Conservation (phyloP, 2,888 invertebrate species). For the Furcula furcula region DNA sequence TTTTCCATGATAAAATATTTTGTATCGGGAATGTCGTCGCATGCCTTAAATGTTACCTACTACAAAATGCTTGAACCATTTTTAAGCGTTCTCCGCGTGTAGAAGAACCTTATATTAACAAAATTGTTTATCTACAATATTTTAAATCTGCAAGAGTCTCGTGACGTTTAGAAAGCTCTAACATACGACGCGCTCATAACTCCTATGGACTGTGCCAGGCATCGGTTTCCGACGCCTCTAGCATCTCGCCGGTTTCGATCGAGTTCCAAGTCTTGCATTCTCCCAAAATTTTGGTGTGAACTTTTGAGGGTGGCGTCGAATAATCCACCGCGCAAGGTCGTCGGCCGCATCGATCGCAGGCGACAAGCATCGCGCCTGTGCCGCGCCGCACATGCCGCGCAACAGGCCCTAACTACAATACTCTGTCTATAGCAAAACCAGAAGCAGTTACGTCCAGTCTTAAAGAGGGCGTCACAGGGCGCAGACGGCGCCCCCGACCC, state of each 20-base stretch:
- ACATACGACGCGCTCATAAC: background rate
- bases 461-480: conserved; percentile 59
- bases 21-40: too few species aligned
- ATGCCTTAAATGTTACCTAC: too few species aligned
- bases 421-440: conserved; percentile 50
- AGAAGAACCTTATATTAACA: too few species aligned
- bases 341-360: conserved; percentile 61
- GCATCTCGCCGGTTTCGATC: conserved; percentile 8
- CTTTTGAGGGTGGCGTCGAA: conserved; percentile 9
- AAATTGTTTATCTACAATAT: too few species aligned
- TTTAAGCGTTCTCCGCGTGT: too few species aligned
- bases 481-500: conserved; percentile 56
- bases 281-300: conserved; percentile 20
- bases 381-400: conserved; percentile 41
- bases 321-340: conserved; percentile 57
- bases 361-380: conserved; percentile 47
- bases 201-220: background rate
- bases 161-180: background rate
- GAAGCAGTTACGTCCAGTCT: conserved; percentile 51
- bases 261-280: conserved; percentile 11
- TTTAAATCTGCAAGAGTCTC: background rate
- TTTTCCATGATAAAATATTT: too few species aligned
- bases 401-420: conserved; percentile 50
- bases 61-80: too few species aligned
- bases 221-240: background rate